phyloP scores from a whole-genome alignment of 2,888 invertebrate species.

The Synanthedon formicaeformis region DNA sequence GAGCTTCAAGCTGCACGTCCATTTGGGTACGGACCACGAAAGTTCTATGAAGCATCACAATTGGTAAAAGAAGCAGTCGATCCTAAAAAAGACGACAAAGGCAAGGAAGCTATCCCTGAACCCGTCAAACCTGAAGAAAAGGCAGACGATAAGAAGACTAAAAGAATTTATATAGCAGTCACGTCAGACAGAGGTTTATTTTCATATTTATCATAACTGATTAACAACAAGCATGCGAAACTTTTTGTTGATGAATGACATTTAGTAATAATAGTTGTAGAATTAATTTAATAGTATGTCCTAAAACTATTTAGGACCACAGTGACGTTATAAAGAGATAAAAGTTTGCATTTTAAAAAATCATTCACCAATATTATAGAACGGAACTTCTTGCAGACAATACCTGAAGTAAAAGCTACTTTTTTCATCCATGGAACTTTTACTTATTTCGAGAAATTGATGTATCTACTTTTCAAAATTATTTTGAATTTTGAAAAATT shows the following conservation, averaged over 20 bases:
- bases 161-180: constrained; percentile 73
- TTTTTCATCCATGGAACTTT: too few relatives aligned
- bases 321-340: too few relatives aligned
- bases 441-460: too few relatives aligned
- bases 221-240: too few relatives aligned
- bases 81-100: constrained; percentile 14
- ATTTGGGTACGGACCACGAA: constrained; percentile 77
- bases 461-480: too few relatives aligned
- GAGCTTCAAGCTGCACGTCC: constrained; percentile 78
- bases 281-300: neutral
- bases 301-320: neutral
- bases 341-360: too few relatives aligned
- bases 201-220: neutral
- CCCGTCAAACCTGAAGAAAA: constrained; percentile 36
- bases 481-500: too few relatives aligned
- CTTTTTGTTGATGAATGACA: neutral
- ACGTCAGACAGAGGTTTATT: constrained; percentile 76
- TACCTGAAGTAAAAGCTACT: too few relatives aligned
- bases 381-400: too few relatives aligned
- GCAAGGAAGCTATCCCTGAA: constrained; percentile 25
- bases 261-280: neutral
- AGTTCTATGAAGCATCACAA: constrained; percentile 71
- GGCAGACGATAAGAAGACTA: constrained; percentile 25
- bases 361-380: too few relatives aligned
- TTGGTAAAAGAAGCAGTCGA: constrained; percentile 31